phyloP scores from a whole-genome alignment of 2,888 invertebrate species.

The Liodrosophila aerea region DNA sequence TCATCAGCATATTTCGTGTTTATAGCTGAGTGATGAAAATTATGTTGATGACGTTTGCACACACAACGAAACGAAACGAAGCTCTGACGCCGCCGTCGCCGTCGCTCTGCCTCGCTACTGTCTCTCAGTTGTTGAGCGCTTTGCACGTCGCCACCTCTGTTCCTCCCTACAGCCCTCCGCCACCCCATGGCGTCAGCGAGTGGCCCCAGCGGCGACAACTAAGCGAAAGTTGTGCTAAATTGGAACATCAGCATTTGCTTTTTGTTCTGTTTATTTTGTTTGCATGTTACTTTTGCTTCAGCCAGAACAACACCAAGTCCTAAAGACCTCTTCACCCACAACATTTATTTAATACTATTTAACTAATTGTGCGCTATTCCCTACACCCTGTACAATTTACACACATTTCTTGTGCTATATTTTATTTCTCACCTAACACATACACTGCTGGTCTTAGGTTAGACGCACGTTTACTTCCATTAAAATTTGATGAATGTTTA shows the following conservation, averaged over 20 bases:
- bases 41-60: constrained; percentile 75
- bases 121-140: constrained; percentile 34
- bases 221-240: constrained; percentile 75
- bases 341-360: constrained; percentile 46
- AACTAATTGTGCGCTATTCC: no score
- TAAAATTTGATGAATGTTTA: no score
- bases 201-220: constrained; percentile 65
- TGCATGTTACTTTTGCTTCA: constrained; percentile 53
- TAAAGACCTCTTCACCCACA: constrained; percentile 17
- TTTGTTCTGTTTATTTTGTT: constrained; percentile 65
- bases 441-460: no score
- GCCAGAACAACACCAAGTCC: no score
- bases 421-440: no score
- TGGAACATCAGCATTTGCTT: constrained; percentile 68
- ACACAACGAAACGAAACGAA: constrained; percentile 17
- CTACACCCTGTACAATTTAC: no score
- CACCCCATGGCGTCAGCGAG: constrained; percentile 13
- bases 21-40: constrained; percentile 75
- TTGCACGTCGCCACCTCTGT: constrained; percentile 50
- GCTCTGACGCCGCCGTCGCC: constrained; percentile 15
- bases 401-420: neutral
- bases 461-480: no score
- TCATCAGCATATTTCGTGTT: constrained; percentile 73
- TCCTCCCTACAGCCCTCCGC: constrained; percentile 4
- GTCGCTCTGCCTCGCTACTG: constrained; percentile 15